Evolutionary conservation across 2,113 vertebrate genomes (phyloP), one percentile per base, ranked within the genome.

Genomic region (Catharus minimus): DNA sequence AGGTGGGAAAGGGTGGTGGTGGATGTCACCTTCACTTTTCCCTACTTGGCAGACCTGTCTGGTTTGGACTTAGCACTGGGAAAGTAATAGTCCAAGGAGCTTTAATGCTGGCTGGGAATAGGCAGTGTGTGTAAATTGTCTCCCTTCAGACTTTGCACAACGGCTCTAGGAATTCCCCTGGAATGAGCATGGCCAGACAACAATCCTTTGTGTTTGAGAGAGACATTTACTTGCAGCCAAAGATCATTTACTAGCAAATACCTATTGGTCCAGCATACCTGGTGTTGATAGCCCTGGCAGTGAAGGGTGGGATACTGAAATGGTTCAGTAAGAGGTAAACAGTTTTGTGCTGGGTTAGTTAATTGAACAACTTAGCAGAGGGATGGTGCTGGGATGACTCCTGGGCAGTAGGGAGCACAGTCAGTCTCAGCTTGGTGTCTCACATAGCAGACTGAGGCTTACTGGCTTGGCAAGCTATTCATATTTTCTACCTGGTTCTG

Each of bases 301-400:
- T 22, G 41, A 55, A 28, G 3, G 0, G 2, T 65, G 24, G 28
- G 39, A 2, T n/a, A 14, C 19, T 43, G 23, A n/a, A 43, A 28
- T 33, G 10, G 41, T 32, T 61, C 47, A 41, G 17, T 36, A 44
- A 89, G 28, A 26, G 21, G 5, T 43, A 43, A 77, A 30, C 7
- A n/a, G 24, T 58, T 94, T 32, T 61, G 39, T 65, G 50, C 60
- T 69, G 32, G 3, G 4, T 58, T 41, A 52, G 39, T 36, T 58
- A 57, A 56, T 9, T 44, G 32, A 80, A 46, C 13, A 43, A 20
- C 15, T 55, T 64, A 56, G 41, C 26, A 43, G 50, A 64, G 20
- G 5, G 5, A 75, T 27, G 8, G 27, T 28, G 18, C 7, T 84
- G 43, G 13, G 7, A 75, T 56, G 27, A 12, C 38, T 55, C 39